Conservation (phyloP, 2,888 invertebrate species). For the Aricia artaxerxes region DNA sequence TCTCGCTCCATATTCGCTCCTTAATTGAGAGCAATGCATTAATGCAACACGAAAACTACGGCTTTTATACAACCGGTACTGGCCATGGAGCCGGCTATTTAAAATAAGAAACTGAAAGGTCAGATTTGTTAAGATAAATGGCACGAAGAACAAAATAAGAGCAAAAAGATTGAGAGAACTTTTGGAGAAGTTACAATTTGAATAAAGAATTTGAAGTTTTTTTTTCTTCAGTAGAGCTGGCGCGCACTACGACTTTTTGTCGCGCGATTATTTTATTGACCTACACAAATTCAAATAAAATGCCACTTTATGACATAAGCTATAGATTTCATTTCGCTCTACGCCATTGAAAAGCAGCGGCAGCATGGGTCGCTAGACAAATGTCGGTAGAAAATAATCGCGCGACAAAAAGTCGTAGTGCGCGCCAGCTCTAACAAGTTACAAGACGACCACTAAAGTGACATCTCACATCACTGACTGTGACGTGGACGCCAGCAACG, state of each 20-base stretch:
- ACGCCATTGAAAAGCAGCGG: too few species aligned
- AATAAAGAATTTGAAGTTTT: background rate
- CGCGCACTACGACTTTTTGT: too few species aligned
- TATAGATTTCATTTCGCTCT: too few species aligned
- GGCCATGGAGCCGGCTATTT: background rate
- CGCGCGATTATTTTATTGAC: too few species aligned
- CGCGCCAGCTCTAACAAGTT: too few species aligned
- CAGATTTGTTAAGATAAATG: background rate
- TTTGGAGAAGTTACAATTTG: background rate
- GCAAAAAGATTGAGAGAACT: background rate
- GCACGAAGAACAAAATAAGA: background rate
- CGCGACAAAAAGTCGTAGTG: too few species aligned
- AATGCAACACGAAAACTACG: slow-evolving; percentile 7
- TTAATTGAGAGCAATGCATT: background rate
- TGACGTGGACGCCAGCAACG: background rate
- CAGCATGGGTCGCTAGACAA: too few species aligned
- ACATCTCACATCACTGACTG: background rate
- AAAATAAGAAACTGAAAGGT: background rate
- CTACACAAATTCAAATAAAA: too few species aligned
- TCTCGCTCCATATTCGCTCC: background rate
- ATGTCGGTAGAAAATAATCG: too few species aligned
- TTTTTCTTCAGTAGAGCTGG: too few species aligned
- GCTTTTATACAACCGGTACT: background rate
- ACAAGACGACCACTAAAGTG: background rate
- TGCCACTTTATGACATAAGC: too few species aligned